Evolutionary conservation across 2,113 vertebrate species (phyloP).

Genomic region (Nothocercus julius): DNA sequence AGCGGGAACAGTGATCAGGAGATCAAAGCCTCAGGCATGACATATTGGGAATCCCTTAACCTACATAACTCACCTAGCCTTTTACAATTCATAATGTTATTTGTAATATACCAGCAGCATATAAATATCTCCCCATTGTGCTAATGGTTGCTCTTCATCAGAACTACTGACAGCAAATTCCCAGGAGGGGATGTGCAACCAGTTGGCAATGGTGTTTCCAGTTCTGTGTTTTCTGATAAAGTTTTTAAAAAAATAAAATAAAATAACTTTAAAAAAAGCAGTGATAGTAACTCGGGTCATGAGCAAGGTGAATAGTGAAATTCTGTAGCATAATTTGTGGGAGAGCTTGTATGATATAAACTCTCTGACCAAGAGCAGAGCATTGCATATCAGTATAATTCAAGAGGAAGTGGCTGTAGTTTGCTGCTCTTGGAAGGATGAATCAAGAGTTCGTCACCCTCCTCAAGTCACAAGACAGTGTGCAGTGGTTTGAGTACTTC

Average conservation of each 20-base stretch:
- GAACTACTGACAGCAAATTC: not conserved
- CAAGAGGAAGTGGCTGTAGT: conserved; percentile 32
- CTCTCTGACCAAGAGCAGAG: not conserved
- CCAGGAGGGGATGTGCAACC: fast-evolving
- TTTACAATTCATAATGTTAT: not conserved
- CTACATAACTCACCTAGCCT: fast-evolving
- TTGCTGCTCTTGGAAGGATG: not conserved
- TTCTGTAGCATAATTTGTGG: not conserved
- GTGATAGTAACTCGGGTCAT: not conserved
- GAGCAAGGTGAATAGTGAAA: not conserved
- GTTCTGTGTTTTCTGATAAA: not conserved
- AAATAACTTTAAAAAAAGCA: not conserved
- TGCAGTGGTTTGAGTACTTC: not conserved
- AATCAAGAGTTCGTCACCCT: conserved; percentile 30
- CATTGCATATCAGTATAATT: not conserved
- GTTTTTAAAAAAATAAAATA: not conserved
- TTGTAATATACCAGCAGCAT: not conserved
- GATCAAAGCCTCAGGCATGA: not conserved
- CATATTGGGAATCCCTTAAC: not conserved
- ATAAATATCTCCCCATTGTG: not conserved
- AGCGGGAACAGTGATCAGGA: not conserved
- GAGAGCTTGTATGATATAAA: not conserved
- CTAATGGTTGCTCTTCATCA: not conserved
- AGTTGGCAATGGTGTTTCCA: not conserved
- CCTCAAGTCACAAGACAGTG: conserved; percentile 26